Evolutionary conservation across 92 coral and sea anemone species (phyloP).

Genomic region (Epizoanthus fatuus): DNA sequence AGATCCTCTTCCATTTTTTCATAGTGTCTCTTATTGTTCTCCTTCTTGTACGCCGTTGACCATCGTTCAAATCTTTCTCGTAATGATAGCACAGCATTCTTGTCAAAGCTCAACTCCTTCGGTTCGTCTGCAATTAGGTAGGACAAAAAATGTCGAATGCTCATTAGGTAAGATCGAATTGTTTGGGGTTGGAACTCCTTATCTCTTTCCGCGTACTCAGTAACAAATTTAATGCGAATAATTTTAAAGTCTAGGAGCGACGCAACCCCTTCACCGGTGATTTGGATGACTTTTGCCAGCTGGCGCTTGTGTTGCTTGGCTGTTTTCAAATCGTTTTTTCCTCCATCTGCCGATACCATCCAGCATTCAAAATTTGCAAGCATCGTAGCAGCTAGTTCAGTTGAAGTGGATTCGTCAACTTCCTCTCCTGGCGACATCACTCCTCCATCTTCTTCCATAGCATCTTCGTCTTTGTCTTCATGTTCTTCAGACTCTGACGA

Average conservation of each 20-base stretch:
- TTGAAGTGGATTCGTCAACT: no score
- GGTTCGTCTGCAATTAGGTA: slow-evolving; percentile 36
- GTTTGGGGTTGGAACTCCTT: slow-evolving; percentile 6
- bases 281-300: slow-evolving; percentile 2
- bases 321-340: slow-evolving; percentile 20
- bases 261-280: neutral
- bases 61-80: slow-evolving; percentile 39
- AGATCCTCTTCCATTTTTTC: slow-evolving; percentile 23
- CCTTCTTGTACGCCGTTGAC: slow-evolving; percentile 31
- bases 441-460: neutral
- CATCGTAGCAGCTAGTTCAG: neutral
- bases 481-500: neutral
- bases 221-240: slow-evolving; percentile 2
- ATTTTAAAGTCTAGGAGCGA: slow-evolving; percentile 23
- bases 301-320: slow-evolving; percentile 37
- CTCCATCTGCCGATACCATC: slow-evolving; percentile 38
- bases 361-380: neutral
- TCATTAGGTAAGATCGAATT: slow-evolving; percentile 42
- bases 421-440: no score
- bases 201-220: neutral
- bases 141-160: slow-evolving; percentile 28
- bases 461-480: neutral
- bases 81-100: neutral
- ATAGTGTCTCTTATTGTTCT: slow-evolving; percentile 24
- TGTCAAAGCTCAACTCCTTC: slow-evolving; percentile 1